These are phyloP conservation scores for Eilema caniola DNA, from an alignment of 2,888 invertebrate genomes.

Conservation along the genomic window DNA sequence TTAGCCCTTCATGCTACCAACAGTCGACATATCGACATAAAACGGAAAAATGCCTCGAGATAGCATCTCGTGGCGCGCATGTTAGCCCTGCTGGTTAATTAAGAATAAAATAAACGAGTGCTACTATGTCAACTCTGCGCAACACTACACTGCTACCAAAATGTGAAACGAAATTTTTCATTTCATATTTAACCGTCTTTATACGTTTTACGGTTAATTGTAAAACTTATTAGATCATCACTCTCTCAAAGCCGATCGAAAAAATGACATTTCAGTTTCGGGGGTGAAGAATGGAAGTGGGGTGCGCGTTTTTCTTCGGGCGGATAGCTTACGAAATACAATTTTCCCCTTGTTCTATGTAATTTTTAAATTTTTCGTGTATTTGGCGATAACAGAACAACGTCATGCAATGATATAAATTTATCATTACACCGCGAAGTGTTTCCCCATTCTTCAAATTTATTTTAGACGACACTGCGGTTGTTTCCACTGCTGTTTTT, in stretches of 20 bases:
- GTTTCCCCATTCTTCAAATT: slow-evolving; percentile 38
- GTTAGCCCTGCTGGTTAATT: too few relatives aligned
- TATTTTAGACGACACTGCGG: slow-evolving; percentile 58
- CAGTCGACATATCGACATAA: too few relatives aligned
- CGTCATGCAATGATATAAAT: slow-evolving; percentile 39
- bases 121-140: too few relatives aligned
- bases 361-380: slow-evolving; percentile 59
- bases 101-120: neutral
- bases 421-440: slow-evolving; percentile 46
- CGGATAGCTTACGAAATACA: slow-evolving; percentile 64
- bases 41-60: too few relatives aligned
- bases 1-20: too few relatives aligned
- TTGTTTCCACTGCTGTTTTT: slow-evolving; percentile 66
- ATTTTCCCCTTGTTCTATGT: slow-evolving; percentile 67
- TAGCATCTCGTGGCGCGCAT: too few relatives aligned
- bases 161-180: neutral
- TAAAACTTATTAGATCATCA: slow-evolving; percentile 26
- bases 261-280: slow-evolving; percentile 77
- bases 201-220: slow-evolving; percentile 34
- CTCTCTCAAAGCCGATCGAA: slow-evolving; percentile 72
- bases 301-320: slow-evolving; percentile 65
- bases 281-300: slow-evolving; percentile 68
- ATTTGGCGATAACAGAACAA: slow-evolving; percentile 50
- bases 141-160: neutral
- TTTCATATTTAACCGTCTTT: neutral